Conservation (phyloP, 2,797 vertebrate genomes). For the Botia kubotai region DNA sequence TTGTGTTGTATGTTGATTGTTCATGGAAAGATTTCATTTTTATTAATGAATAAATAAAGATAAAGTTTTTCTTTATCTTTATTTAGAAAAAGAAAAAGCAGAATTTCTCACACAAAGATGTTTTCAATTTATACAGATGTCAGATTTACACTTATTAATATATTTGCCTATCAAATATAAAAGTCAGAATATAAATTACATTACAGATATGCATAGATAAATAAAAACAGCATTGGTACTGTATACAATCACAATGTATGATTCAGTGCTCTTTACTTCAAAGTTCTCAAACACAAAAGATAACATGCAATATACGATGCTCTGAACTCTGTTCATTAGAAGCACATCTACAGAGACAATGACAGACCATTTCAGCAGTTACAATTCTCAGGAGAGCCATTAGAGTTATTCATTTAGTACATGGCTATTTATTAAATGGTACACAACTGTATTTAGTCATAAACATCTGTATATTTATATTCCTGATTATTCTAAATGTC, state of each 20-base stretch:
- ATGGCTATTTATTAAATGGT: not conserved
- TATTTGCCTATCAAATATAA: constrained; percentile 4
- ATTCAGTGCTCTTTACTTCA: not conserved
- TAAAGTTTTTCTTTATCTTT: no score
- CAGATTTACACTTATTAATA: constrained; percentile 23
- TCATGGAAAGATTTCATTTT: constrained; percentile 82
- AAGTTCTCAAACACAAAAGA: constrained; percentile 4
- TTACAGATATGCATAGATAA: constrained; percentile 45
- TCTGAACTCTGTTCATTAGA: not conserved
- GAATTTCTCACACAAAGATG: not conserved
- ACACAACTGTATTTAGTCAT: not conserved
- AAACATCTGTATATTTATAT: not conserved
- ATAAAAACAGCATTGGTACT: constrained; percentile 2
- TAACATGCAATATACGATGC: not conserved
- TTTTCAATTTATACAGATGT: not conserved
- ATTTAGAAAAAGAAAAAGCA: no score
- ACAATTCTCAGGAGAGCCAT: not conserved
- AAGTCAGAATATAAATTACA: constrained; percentile 36
- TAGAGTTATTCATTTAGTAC: not conserved
- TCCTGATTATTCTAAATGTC: not conserved
- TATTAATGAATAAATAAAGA: constrained; percentile 79
- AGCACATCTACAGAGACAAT: constrained; percentile 5
- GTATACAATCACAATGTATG: not conserved
- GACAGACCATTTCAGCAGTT: not conserved
- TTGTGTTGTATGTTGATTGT: constrained; percentile 77